Conservation (phyloP, 2,797 vertebrate genomes). For the Leptatherina wallacei region DNA sequence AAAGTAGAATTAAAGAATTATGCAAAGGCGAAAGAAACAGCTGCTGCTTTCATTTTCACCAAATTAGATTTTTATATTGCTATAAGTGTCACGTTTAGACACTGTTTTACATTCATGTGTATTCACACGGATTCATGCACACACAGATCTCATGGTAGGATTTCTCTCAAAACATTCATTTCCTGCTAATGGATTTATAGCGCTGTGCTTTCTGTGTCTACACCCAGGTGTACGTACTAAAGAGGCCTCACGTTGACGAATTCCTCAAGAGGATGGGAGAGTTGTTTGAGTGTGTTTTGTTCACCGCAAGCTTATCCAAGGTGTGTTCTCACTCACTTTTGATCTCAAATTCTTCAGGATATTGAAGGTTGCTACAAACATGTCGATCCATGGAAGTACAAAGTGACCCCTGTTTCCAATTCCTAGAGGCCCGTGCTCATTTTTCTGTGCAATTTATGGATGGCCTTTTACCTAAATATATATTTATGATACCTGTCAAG, state of each 20-base stretch:
- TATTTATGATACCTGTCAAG: constrained; percentile 36
- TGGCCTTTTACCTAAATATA: constrained; percentile 19
- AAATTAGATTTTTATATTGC: not conserved
- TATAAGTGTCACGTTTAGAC: not conserved
- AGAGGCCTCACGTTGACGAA: constrained; percentile 94
- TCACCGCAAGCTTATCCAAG: constrained; percentile 98
- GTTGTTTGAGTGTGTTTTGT: constrained; percentile 96
- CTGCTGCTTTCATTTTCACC: not conserved
- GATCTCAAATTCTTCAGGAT: not conserved
- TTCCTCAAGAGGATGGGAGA: constrained; percentile 97
- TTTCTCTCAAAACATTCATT: not conserved
- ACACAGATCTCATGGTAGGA: not conserved
- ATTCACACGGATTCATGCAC: not conserved
- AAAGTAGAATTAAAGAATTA: constrained; percentile 6
- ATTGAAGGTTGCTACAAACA: not conserved
- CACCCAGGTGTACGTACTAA: constrained; percentile 93
- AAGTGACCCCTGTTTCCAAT: constrained; percentile 21
- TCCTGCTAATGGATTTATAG: not conserved
- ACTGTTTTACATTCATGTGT: not conserved
- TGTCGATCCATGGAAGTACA: not conserved
- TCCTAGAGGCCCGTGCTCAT: constrained; percentile 8
- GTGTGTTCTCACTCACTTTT: constrained; percentile 66
- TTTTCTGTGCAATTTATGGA: constrained; percentile 14
- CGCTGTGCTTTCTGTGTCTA: constrained; percentile 19
- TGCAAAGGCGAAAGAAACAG: not conserved